Conservation (phyloP, 37 sponge, comb jelly and placozoan genomes). For the Eunapius fragilis region DNA sequence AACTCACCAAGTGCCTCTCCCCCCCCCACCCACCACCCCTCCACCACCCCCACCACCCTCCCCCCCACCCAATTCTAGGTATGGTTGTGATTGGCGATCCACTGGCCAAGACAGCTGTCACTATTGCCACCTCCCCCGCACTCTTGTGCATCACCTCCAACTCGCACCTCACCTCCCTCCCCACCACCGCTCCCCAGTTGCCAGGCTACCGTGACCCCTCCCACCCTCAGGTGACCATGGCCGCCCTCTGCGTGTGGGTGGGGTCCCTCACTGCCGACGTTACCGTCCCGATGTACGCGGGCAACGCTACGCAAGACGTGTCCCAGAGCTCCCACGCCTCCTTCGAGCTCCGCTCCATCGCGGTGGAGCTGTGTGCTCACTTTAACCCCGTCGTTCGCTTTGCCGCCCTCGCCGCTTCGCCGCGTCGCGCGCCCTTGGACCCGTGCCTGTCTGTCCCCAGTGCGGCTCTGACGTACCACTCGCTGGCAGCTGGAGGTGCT, state of each 20-base stretch:
- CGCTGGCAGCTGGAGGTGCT: constrained; percentile 5
- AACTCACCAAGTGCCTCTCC: not conserved
- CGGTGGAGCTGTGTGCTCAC: not conserved
- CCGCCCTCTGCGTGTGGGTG: not conserved
- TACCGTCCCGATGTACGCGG: constrained; percentile 62
- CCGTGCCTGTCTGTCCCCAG: not conserved
- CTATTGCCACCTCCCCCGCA: not conserved
- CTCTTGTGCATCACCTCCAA: constrained; percentile 9
- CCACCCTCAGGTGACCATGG: not conserved
- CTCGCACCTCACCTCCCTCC: constrained; percentile 19
- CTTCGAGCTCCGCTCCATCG: not conserved
- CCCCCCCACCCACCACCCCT: not conserved
- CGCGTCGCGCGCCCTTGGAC: not conserved
- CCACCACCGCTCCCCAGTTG: not conserved
- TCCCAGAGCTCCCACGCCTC: constrained; percentile 23
- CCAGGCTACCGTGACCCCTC: not conserved
- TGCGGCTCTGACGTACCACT: constrained; percentile 8
- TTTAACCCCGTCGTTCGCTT: not conserved
- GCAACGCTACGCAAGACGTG: constrained; percentile 48
- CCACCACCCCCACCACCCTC: not conserved
- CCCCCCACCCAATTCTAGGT: constrained; percentile 15
- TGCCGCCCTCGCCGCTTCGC: not conserved
- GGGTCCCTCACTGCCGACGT: constrained; percentile 5
- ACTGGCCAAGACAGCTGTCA: constrained; percentile 49
- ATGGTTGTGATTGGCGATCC: constrained; percentile 75